Base-by-base conservation (phyloP, 2,113 vertebrate genomes). In the Caranx ignobilis region DNA sequence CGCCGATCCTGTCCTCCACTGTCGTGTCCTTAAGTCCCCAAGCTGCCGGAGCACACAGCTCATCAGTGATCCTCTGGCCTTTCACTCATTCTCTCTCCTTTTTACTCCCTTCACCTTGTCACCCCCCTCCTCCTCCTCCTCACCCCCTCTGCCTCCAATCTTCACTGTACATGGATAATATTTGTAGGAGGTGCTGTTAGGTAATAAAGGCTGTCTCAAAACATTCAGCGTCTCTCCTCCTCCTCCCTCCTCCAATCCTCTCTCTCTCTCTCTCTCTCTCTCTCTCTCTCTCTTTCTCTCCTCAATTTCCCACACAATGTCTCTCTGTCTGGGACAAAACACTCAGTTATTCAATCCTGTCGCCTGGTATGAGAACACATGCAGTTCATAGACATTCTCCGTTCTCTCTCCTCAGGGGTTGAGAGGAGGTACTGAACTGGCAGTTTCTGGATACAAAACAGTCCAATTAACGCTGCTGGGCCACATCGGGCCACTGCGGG, bases 391-490 rank as follows among this genome's bases (percentile, higher is more conserved):
- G 41, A 89, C 11, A 43, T 31, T 16, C 62, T 89, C 60, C 11
- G 11, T 26, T 26, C 82, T 79, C 31, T 57, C 63, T 78, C 60
- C 81, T 83, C 77, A 43, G 47, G 73, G 84, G 54, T 71, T 71
- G 61, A 82, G 69, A 83, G 78, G 80, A 81, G 80, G 52, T 45
- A 55, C 71, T 81, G 84, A 82, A 71, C 48, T 69, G 71, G 34
- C 67, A 69, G 76, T 56, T 71, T 61, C 57, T 71, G 81, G 68
- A 86, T 47, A 72, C 73, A 81, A 87, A 84, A 81, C 73, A 55
- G 72, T 77, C 84, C 79, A 84, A 86, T 88, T 88, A 89, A 77
- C 82, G 79, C 65, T 75, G 69, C 61, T 77, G 64, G 71, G 57
- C 50, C 66, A 54, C 67, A 67, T n/a, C 3, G n/a, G 65, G 59